Evolutionary conservation across 2,888 invertebrate species (phyloP).

Genomic region (Steromphala cineraria): DNA sequence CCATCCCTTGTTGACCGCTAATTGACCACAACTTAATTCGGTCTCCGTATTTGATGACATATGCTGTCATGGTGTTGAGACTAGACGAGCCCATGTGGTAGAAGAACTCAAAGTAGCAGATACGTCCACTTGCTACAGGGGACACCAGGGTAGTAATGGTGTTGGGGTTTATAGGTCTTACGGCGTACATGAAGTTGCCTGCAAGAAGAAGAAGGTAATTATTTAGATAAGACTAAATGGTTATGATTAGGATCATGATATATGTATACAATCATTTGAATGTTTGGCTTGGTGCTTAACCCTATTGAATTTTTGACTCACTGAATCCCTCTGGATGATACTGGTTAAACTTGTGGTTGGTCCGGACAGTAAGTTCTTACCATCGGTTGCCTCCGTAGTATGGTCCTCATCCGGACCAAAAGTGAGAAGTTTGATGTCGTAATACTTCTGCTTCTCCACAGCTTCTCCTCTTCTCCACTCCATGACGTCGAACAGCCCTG

Average conservation of each 20-base stretch:
- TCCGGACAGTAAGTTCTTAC: not conserved
- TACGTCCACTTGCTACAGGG: not conserved
- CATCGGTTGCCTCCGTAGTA: not conserved
- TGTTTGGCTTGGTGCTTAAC: too few species aligned
- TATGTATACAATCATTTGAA: too few species aligned
- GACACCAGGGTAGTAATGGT: conserved; percentile 13
- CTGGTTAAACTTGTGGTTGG: too few species aligned
- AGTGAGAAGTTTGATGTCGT: not conserved
- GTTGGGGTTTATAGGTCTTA: conserved; percentile 15
- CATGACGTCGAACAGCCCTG: conserved; percentile 24
- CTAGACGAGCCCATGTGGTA: conserved; percentile 22
- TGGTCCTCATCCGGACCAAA: conserved; percentile 20
- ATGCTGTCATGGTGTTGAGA: not conserved
- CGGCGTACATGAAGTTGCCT: conserved; percentile 22
- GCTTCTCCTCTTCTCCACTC: conserved; percentile 15
- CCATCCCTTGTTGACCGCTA: not conserved
- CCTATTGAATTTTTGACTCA: too few species aligned
- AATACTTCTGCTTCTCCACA: conserved; percentile 4
- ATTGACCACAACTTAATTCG: conserved; percentile 14
- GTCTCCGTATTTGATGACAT: conserved; percentile 18
- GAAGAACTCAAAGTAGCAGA: conserved; percentile 22
- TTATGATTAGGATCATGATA: too few species aligned
- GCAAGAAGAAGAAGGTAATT: not conserved
- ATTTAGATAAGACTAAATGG: too few species aligned
- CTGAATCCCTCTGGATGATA: too few species aligned